These are phyloP conservation scores for Varecia variegata DNA, from an alignment of 2,797 vertebrate species.

Conservation along the genomic window DNA sequence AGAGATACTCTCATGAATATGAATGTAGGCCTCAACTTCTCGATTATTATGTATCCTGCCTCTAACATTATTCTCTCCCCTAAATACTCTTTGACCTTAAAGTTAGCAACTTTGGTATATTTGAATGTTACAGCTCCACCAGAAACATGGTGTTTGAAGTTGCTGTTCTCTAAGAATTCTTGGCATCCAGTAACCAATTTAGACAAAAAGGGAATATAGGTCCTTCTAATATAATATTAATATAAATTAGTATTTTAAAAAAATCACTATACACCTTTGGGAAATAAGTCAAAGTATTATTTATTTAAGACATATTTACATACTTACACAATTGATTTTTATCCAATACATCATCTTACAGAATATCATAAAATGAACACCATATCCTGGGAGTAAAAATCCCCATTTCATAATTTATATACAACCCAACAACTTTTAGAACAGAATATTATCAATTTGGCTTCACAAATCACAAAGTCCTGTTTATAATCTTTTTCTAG, in stretches of 20 bases:
- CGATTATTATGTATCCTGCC: not conserved
- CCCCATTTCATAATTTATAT: conserved; percentile 34
- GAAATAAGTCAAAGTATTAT: conserved; percentile 58
- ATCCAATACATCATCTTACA: conserved; percentile 43
- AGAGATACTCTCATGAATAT: not conserved
- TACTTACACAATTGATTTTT: conserved; percentile 65
- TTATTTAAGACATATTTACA: conserved; percentile 76
- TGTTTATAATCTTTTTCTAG: conserved; percentile 26
- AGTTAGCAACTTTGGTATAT: not conserved
- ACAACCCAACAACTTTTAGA: conserved; percentile 47
- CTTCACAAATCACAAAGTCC: conserved; percentile 32
- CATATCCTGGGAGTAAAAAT: conserved; percentile 35
- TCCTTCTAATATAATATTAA: not conserved
- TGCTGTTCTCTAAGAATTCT: not conserved
- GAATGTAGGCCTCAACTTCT: not conserved
- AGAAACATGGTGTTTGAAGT: not conserved
- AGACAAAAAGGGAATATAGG: not conserved
- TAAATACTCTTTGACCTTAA: not conserved
- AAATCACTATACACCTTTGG: not conserved
- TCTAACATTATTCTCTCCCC: not conserved
- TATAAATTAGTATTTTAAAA: conserved; percentile 30
- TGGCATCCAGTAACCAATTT: not conserved
- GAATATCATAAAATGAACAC: conserved; percentile 50
- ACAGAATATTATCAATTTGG: conserved; percentile 47
- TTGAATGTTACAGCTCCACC: not conserved